Conservation (phyloP, 2,113 vertebrate genomes). For the Prionailurus viverrinus region DNA sequence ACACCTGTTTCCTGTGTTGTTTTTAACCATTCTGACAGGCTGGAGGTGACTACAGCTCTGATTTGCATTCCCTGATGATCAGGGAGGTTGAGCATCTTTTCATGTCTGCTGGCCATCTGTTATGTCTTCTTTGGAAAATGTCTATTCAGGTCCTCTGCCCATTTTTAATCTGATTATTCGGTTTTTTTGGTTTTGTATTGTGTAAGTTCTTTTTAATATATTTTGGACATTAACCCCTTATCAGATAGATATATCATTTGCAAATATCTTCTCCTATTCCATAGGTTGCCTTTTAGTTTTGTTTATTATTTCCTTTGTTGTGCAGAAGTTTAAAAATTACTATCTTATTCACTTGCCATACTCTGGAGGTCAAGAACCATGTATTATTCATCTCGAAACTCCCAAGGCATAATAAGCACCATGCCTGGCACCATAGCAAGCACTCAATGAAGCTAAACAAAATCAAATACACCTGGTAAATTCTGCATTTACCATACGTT, state of each 20-base stretch:
- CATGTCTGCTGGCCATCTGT: neutral
- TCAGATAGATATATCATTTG: neutral
- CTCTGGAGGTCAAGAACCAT: neutral
- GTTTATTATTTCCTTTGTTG: neutral
- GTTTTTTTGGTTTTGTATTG: neutral
- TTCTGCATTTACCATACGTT: conserved; percentile 4
- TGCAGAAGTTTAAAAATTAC: neutral
- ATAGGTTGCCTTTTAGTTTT: neutral
- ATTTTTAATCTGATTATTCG: neutral
- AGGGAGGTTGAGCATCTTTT: neutral
- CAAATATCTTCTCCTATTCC: neutral
- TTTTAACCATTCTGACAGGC: neutral
- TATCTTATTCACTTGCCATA: neutral
- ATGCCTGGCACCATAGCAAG: neutral
- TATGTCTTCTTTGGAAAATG: neutral
- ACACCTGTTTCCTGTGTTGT: neutral
- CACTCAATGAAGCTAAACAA: neutral
- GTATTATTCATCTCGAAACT: neutral
- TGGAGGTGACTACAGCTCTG: neutral
- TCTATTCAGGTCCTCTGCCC: neutral
- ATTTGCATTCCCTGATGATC: neutral
- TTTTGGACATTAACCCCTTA: neutral
- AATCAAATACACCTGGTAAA: neutral
- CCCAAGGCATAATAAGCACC: neutral
- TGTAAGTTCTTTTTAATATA: neutral